Evolutionary conservation across 2,888 invertebrate genomes (phyloP).

Genomic region (Geotrupes spiniger): DNA sequence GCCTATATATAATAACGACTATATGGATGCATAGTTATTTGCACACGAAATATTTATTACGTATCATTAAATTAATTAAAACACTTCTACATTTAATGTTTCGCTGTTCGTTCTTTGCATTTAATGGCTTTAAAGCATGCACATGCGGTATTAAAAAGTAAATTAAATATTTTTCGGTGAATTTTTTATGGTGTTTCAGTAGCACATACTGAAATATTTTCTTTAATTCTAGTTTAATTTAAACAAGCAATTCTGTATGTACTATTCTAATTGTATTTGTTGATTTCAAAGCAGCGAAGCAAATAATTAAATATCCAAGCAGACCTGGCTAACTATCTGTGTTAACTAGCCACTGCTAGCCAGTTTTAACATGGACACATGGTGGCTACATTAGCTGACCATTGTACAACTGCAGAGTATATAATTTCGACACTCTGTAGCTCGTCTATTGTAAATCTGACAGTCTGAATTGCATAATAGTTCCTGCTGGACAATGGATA

Average conservation of each 20-base stretch:
- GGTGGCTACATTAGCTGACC: slow-evolving; percentile 44
- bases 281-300: slow-evolving; percentile 10
- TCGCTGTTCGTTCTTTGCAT: neutral
- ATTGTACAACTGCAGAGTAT: slow-evolving; percentile 44
- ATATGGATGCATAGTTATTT: slow-evolving; percentile 1
- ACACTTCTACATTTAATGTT: slow-evolving; percentile 9
- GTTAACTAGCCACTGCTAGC: slow-evolving; percentile 29
- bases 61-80: slow-evolving; percentile 11
- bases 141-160: too few relatives aligned
- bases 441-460: slow-evolving; percentile 44
- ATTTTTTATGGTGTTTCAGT: too few relatives aligned
- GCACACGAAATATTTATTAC: slow-evolving; percentile 13
- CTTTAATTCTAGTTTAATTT: too few relatives aligned
- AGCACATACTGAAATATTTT: too few relatives aligned
- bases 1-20: slow-evolving; percentile 10
- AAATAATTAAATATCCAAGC: slow-evolving; percentile 38
- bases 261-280: slow-evolving; percentile 1
- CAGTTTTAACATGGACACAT: slow-evolving; percentile 37
- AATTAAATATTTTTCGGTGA: too few relatives aligned
- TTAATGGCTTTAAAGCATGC: neutral
- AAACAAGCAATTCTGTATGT: neutral
- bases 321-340: slow-evolving; percentile 29
- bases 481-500: slow-evolving; percentile 46
- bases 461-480: slow-evolving; percentile 44
- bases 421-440: slow-evolving; percentile 44